A percentile compares a stretch with the other conserved stretches of the same genome.
phyloP scores from a whole-genome alignment of 2,113 vertebrate genomes.

The Myodes glareolus region DNA sequence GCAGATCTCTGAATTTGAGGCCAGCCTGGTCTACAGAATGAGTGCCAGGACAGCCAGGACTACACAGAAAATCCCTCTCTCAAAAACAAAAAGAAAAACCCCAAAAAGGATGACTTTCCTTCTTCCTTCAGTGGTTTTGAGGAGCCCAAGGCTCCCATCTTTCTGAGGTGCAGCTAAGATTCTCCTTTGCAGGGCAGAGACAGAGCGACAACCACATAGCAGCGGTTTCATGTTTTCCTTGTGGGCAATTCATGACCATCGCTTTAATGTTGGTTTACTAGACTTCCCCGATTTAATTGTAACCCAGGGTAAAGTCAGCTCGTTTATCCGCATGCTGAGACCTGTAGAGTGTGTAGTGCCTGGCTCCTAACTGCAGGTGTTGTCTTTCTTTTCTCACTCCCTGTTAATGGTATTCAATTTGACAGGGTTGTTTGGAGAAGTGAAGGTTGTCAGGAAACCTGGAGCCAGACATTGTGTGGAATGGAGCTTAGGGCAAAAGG shows the following conservation, averaged over 20 bases:
- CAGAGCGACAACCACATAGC: background rate
- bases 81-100: too few species aligned
- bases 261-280: constrained; percentile 80
- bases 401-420: constrained; percentile 97
- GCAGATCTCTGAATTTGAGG: background rate
- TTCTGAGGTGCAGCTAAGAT: background rate
- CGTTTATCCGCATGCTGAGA: constrained; percentile 92
- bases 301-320: constrained; percentile 89
- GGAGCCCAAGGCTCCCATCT: background rate
- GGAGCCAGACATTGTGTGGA: constrained; percentile 89
- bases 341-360: constrained; percentile 92
- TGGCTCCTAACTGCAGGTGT: constrained; percentile 94
- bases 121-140: background rate
- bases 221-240: constrained; percentile 63
- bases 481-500: constrained; percentile 67
- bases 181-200: background rate
- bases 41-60: background rate
- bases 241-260: constrained; percentile 65
- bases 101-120: background rate
- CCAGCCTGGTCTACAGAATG: background rate
- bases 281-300: constrained; percentile 85
- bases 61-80: background rate
- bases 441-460: constrained; percentile 92
- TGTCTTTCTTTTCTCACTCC: constrained; percentile 99
- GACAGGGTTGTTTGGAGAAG: constrained; percentile 96